A percentile compares a stretch with the other conserved stretches of the same genome.
Conservation (phyloP, 2,888 invertebrate species). For the Sinhomidia bicolor region DNA sequence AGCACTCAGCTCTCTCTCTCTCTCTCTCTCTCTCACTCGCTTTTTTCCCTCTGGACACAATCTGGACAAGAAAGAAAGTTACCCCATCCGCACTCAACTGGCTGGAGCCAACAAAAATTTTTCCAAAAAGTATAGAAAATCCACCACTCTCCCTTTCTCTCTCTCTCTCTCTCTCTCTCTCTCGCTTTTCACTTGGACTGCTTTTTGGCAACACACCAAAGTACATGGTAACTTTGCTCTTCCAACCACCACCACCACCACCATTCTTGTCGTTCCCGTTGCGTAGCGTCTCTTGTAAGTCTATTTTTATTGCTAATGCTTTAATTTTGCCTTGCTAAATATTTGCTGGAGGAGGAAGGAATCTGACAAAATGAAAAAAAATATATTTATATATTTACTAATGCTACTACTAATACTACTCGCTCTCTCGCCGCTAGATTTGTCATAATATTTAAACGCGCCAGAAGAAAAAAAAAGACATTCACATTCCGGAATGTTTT, state of each 20-base stretch:
- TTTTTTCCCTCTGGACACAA: neutral
- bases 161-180: neutral
- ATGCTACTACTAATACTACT: no score
- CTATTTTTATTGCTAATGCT: no score
- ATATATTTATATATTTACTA: no score
- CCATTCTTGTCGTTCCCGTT: neutral
- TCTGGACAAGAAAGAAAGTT: neutral
- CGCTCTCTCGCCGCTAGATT: no score
- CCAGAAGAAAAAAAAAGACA: no score
- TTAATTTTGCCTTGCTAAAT: no score
- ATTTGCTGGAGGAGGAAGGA: no score
- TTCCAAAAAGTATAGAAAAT: neutral
- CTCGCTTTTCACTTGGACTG: constrained; percentile 1
- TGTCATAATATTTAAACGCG: no score
- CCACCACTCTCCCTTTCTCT: neutral
- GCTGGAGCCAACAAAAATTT: neutral
- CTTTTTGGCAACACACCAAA: constrained; percentile 15
- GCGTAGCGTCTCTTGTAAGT: neutral
- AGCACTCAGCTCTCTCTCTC: neutral
- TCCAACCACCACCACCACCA: no score
- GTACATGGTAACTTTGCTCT: neutral
- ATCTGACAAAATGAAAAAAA: no score
- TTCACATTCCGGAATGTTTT: no score
- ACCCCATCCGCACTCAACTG: neutral
- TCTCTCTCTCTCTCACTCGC: neutral